Conservation (phyloP, 2,888 invertebrate genomes). For the Neoitamus cyanurus region DNA sequence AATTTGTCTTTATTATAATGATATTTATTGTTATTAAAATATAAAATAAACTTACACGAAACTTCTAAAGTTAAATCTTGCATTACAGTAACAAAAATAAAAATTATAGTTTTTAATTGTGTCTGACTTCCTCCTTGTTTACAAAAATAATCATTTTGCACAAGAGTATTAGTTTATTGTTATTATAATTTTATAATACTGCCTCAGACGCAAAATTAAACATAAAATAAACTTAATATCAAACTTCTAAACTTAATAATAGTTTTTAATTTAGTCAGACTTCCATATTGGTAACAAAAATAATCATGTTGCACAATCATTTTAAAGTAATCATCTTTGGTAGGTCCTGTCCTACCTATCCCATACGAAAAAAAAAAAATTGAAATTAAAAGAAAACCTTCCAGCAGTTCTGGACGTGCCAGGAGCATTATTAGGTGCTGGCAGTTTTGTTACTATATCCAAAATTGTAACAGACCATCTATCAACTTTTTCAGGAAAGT, state of each 20-base stretch:
- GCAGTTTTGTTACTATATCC: conserved; percentile 17
- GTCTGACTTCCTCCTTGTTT: background rate
- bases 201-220: conserved; percentile 20
- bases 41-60: background rate
- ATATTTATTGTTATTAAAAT: background rate
- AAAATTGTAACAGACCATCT: conserved; percentile 17
- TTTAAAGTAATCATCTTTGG: background rate
- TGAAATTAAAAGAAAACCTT: background rate
- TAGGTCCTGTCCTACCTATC: background rate
- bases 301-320: background rate
- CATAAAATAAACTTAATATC: background rate
- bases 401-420: conserved; percentile 3
- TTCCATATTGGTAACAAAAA: background rate
- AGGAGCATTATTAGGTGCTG: conserved; percentile 20
- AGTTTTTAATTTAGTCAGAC: background rate
- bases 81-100: background rate
- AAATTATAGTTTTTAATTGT: background rate
- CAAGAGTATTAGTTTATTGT: background rate
- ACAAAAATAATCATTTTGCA: background rate
- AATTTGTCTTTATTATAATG: background rate
- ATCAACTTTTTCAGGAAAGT: background rate
- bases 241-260: background rate
- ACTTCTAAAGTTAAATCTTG: background rate
- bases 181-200: background rate
- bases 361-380: background rate